These are phyloP conservation scores for Hippoglossus stenolepis DNA, from an alignment of 2,113 vertebrate genomes.

Conservation along the genomic window DNA sequence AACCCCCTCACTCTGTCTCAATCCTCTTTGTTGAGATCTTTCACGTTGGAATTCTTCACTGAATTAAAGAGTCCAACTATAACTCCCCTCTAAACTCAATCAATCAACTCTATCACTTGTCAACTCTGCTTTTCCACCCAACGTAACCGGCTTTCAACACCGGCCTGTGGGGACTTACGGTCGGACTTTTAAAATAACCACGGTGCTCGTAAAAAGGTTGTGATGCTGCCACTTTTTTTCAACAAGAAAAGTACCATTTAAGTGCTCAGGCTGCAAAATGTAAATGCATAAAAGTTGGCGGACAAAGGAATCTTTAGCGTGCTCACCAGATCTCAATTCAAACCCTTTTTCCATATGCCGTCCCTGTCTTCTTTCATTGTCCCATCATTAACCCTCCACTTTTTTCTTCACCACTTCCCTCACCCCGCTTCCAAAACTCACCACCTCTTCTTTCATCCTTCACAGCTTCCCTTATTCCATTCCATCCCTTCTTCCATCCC, in stretches of 20 bases:
- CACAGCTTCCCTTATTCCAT: slow-evolving; percentile 24
- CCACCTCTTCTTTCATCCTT: slow-evolving; percentile 14
- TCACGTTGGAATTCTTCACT: slow-evolving; percentile 43
- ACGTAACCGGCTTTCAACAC: slow-evolving; percentile 17
- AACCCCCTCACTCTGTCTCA: slow-evolving; percentile 37
- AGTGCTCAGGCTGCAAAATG: neutral
- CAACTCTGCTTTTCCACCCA: slow-evolving; percentile 10
- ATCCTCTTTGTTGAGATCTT: slow-evolving; percentile 41
- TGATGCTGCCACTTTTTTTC: slow-evolving; percentile 8
- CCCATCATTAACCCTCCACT: slow-evolving; percentile 10
- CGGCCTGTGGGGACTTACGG: neutral
- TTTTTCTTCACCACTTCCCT: slow-evolving; percentile 18
- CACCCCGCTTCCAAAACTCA: slow-evolving; percentile 20
- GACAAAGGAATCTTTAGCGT: slow-evolving; percentile 5
- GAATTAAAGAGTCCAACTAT: slow-evolving; percentile 37
- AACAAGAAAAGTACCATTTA: slow-evolving; percentile 7
- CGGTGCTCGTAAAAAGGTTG: slow-evolving; percentile 3
- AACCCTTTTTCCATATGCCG: slow-evolving; percentile 8
- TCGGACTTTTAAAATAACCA: neutral
- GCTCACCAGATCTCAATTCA: neutral
- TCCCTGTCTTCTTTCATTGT: slow-evolving; percentile 25
- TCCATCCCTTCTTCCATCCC: slow-evolving; percentile 26
- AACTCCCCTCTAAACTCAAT: slow-evolving; percentile 31
- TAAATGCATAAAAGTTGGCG: slow-evolving; percentile 8
- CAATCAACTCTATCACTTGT: slow-evolving; percentile 28